A percentile compares a stretch with the other conserved stretches of the same genome.
Conservation (phyloP, 2,888 invertebrate species). For the Carabus problematicus region DNA sequence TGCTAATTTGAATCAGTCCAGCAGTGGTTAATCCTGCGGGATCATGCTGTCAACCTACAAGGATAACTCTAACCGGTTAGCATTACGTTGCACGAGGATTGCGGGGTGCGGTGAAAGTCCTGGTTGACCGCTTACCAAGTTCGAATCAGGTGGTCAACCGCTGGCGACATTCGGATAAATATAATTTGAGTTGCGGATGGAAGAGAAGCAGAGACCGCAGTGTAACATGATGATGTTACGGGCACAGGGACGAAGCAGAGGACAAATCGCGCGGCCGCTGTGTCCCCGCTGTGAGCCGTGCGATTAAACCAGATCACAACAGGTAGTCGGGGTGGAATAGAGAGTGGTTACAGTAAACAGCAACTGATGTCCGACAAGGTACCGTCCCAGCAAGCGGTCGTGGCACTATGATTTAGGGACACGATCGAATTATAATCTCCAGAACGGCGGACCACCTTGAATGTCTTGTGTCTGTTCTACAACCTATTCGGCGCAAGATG, state of each 20-base stretch:
- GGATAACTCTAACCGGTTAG: no score
- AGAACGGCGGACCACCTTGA: neutral
- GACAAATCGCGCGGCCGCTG: constrained; percentile 19
- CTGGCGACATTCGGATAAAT: neutral
- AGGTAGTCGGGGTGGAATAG: constrained; percentile 25
- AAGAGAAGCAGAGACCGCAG: no score
- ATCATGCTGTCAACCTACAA: no score
- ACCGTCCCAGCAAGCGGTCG: constrained; percentile 14
- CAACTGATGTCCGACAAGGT: constrained; percentile 21
- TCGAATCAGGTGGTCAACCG: constrained; percentile 27
- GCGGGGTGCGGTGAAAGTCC: no score
- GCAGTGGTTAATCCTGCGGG: no score
- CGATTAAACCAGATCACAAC: constrained; percentile 41
- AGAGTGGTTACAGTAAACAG: neutral
- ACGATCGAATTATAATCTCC: constrained; percentile 15
- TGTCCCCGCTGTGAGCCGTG: constrained; percentile 16
- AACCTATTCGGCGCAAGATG: no score
- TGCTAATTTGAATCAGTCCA: no score
- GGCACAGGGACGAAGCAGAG: constrained; percentile 12
- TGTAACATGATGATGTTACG: constrained; percentile 2
- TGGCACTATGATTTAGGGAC: neutral
- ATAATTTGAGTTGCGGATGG: no score
- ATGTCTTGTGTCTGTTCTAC: no score
- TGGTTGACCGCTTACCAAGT: no score
- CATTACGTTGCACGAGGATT: no score